Evolutionary conservation across 2,888 invertebrate species (phyloP).

Genomic region (Orchesella flavescens): DNA sequence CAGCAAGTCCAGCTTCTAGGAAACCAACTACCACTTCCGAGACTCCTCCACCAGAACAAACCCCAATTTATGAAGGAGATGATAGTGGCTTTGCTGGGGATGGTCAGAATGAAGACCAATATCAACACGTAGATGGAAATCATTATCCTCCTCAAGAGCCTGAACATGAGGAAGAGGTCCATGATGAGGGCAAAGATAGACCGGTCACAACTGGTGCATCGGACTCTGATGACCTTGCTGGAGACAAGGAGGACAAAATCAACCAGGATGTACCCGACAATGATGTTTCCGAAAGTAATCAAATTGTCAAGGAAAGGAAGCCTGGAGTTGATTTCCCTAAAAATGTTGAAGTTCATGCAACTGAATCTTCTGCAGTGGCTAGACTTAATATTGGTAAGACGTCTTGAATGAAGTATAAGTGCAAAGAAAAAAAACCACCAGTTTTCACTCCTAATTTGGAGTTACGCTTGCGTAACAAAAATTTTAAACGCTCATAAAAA

Average conservation of each 20-base stretch:
- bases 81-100: constrained; percentile 37
- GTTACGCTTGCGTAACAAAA: too few species aligned
- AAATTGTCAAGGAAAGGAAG: constrained; percentile 74
- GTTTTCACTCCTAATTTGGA: background rate
- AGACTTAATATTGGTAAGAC: constrained; percentile 82
- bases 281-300: constrained; percentile 78
- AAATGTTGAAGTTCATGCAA: constrained; percentile 76
- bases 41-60: constrained; percentile 15
- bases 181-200: constrained; percentile 27
- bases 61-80: constrained; percentile 25
- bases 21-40: constrained; percentile 23
- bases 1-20: background rate
- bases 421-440: background rate
- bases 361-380: constrained; percentile 75
- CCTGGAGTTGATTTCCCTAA: constrained; percentile 77
- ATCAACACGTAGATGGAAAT: constrained; percentile 40
- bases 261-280: constrained; percentile 78
- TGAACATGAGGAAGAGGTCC: constrained; percentile 43
- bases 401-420: too few species aligned
- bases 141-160: constrained; percentile 42
- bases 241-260: constrained; percentile 39
- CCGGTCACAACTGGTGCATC: background rate
- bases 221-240: constrained; percentile 26
- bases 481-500: background rate
- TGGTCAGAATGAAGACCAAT: constrained; percentile 39